Conservation (phyloP, 2,113 vertebrate species). For the Brienomyrus longianalis region DNA sequence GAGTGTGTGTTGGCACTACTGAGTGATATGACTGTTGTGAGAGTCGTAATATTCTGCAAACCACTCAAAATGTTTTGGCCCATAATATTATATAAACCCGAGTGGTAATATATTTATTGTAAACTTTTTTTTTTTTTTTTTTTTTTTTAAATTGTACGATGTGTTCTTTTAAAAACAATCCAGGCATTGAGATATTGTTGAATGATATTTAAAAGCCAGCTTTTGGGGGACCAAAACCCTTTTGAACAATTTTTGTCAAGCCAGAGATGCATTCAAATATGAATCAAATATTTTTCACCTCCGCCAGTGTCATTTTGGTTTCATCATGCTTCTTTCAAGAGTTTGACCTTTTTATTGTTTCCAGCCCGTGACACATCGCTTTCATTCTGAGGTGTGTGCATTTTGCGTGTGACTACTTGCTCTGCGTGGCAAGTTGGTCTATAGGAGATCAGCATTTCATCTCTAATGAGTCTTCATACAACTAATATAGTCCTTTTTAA, state of each 20-base stretch:
- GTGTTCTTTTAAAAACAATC: not conserved
- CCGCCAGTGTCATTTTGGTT: not conserved
- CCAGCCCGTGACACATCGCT: not conserved
- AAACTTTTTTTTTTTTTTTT: not conserved
- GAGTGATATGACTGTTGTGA: not conserved
- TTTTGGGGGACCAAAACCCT: not conserved
- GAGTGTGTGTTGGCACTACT: not conserved
- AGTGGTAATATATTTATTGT: not conserved
- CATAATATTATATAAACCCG: not conserved
- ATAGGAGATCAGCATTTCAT: not conserved
- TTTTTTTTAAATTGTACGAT: not conserved
- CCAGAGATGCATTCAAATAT: not conserved
- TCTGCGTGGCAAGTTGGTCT: not conserved
- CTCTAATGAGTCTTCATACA: not conserved
- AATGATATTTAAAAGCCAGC: no score
- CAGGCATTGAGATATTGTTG: not conserved
- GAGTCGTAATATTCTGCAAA: not conserved
- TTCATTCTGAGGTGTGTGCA: not conserved
- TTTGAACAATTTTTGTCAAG: constrained; percentile 1
- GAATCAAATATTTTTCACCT: not conserved
- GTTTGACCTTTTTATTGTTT: not conserved
- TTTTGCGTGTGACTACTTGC: not conserved
- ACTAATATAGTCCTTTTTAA: not conserved
- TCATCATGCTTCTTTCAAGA: not conserved
- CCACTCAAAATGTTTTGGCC: not conserved